Evolutionary conservation across 64 coral and sea anemone species (phyloP), one percentile per base, ranked within the genome.

Genomic region (Acropora yongei): DNA sequence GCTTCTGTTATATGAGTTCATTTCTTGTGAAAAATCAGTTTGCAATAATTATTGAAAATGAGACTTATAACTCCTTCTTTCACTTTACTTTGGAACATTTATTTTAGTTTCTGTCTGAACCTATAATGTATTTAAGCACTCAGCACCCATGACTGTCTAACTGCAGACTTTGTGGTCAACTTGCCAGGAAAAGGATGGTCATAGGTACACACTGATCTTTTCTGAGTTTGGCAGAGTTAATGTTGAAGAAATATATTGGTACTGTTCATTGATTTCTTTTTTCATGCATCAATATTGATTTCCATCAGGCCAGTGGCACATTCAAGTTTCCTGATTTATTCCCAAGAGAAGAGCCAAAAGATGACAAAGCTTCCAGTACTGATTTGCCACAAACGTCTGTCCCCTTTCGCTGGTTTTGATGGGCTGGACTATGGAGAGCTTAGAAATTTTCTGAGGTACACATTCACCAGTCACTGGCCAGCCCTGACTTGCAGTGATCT

Each of bases 281-380:
- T 71, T 17, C 18, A 71, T 2, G 5, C 13, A 5, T n/a, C 6
- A 30, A 71, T 71, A 20, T 8, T 75, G n/a, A n/a, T 55, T 75
- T 78, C 3, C 63, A 14, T 74, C 75, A 93, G 91, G 84, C 91
- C 18, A 68, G 51, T 39, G 91, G 61, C 20, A 93, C 83, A 1
- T 88, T 93, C 41, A 93, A 80, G 83, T 93, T 87, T 78, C 91
- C 91, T 9, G 91, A 93, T 86, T 83, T 93, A 58, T 93, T 93
- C 69, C 74, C 91, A 39, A 93, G 80, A 40, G 43, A 80, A 42
- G 84, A 72, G 40, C 1, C 6, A 87, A 74, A 84, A 57, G 80
- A 80, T 30, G 76, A 93, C 30, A 68, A 85, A 71, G 10, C 82
- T 85, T 65, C 61, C 41, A n/a, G 48, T 8, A 49, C 16, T 10